These are phyloP conservation scores for Ichneumoninae sp. DNA, from an alignment of 2,888 invertebrate genomes.

Conservation along the genomic window DNA sequence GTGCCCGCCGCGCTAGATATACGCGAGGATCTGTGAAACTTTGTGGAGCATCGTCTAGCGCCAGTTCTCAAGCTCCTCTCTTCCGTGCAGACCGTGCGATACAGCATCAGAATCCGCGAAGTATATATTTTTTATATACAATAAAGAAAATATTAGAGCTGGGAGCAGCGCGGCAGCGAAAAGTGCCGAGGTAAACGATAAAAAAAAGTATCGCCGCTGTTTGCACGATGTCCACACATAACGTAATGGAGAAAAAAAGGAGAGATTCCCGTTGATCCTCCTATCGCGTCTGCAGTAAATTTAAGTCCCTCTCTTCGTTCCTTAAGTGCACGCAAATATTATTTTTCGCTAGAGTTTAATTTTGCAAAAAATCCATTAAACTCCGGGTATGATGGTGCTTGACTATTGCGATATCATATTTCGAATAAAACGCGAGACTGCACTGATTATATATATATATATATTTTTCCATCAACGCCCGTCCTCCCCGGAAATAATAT, in stretches of 20 bases:
- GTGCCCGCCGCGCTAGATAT: slow-evolving; percentile 41
- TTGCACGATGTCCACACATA: slow-evolving; percentile 9
- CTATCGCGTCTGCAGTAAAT: neutral
- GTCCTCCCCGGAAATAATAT: too few relatives aligned
- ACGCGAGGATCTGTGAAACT: slow-evolving; percentile 18
- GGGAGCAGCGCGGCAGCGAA: neutral
- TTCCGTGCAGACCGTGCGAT: slow-evolving; percentile 6
- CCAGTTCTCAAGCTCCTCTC: slow-evolving; percentile 1
- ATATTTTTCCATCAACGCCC: too few relatives aligned
- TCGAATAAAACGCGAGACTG: too few relatives aligned
- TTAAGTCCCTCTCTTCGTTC: neutral
- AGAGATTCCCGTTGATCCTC: neutral
- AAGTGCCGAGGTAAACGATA: slow-evolving; percentile 7
- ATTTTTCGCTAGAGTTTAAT: neutral
- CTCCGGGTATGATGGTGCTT: too few relatives aligned
- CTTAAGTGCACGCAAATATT: neutral
- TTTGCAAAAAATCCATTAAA: neutral
- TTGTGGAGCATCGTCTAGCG: slow-evolving; percentile 8
- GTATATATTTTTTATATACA: neutral
- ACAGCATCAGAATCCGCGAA: slow-evolving; percentile 24
- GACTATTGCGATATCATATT: too few relatives aligned
- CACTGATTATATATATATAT: too few relatives aligned
- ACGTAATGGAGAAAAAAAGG: neutral
- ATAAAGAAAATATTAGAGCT: neutral
- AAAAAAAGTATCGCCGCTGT: neutral